These are phyloP conservation scores for Cynodonichthys magdalenae DNA, from an alignment of 2,797 vertebrate genomes.

Conservation along the genomic window DNA sequence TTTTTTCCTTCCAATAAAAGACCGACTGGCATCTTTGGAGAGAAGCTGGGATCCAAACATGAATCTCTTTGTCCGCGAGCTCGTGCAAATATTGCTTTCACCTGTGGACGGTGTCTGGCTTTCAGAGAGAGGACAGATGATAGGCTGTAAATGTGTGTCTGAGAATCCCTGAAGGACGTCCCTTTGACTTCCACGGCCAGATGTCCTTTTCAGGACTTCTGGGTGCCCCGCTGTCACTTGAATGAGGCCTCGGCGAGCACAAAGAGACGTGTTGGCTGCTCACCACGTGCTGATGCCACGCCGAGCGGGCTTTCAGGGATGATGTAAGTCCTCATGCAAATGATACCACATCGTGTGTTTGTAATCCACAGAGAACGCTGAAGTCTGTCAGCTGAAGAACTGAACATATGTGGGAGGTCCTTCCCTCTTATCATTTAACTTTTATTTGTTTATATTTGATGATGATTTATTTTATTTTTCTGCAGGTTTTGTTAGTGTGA, in stretches of 20 bases:
- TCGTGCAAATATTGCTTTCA: constrained; percentile 51
- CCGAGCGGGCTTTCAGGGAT: constrained; percentile 60
- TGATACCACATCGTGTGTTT: constrained; percentile 61
- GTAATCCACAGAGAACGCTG: constrained; percentile 25
- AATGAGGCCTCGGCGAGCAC: constrained; percentile 65
- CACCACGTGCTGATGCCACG: constrained; percentile 72
- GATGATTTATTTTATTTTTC: background rate
- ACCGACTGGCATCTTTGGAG: constrained; percentile 51
- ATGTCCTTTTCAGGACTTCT: constrained; percentile 72
- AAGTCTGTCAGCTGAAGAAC: constrained; percentile 50
- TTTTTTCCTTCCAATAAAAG: constrained; percentile 41
- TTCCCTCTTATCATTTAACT: constrained; percentile 1
- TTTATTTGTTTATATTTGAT: constrained; percentile 13
- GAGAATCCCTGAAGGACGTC: constrained; percentile 58
- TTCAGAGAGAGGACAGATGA: constrained; percentile 41
- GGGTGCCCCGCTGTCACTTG: constrained; percentile 63
- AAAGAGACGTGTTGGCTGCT: constrained; percentile 70
- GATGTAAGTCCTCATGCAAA: constrained; percentile 74
- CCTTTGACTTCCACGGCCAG: constrained; percentile 68
- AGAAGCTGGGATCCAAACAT: constrained; percentile 47
- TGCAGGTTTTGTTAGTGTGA: background rate
- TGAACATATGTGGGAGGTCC: background rate
- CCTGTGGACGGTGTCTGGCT: constrained; percentile 60
- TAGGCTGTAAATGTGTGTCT: constrained; percentile 49
- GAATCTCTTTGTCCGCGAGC: constrained; percentile 52